phyloP scores from a whole-genome alignment of 2,113 vertebrate genomes.

The Entomyzon cyanotis region DNA sequence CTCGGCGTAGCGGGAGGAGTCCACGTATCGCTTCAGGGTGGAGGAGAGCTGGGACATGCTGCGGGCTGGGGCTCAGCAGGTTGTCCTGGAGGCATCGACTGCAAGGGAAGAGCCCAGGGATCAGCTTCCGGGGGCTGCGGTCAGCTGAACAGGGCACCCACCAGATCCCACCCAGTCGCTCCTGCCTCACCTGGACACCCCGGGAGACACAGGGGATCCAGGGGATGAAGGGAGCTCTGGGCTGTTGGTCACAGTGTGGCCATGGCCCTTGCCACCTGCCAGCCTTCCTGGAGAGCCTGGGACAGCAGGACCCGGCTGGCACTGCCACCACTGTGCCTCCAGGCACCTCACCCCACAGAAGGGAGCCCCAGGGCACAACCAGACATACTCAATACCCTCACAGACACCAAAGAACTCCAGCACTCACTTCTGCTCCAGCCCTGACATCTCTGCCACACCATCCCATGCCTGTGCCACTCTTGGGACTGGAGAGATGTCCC shows the following conservation, averaged over 20 bases:
- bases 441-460: background rate
- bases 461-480: rapidly evolving
- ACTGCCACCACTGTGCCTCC: background rate
- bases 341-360: background rate
- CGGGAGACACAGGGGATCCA: background rate
- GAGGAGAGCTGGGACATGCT: constrained; percentile 96
- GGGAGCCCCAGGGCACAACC: background rate
- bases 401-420: background rate
- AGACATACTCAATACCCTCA: background rate
- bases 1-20: constrained; percentile 78
- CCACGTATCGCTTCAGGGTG: constrained; percentile 88
- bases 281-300: background rate
- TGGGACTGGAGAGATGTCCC: background rate
- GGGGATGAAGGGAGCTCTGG: no score
- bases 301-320: background rate
- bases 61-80: constrained; percentile 69
- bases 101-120: constrained; percentile 53
- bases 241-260: background rate
- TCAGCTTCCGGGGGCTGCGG: background rate
- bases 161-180: background rate
- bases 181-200: background rate
- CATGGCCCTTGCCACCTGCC: background rate
- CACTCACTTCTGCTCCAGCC: background rate
- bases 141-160: rapidly evolving
- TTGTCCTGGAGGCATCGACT: constrained; percentile 87